These are phyloP conservation scores for Felis chaus DNA, from an alignment of 2,113 vertebrate species.

Conservation along the genomic window DNA sequence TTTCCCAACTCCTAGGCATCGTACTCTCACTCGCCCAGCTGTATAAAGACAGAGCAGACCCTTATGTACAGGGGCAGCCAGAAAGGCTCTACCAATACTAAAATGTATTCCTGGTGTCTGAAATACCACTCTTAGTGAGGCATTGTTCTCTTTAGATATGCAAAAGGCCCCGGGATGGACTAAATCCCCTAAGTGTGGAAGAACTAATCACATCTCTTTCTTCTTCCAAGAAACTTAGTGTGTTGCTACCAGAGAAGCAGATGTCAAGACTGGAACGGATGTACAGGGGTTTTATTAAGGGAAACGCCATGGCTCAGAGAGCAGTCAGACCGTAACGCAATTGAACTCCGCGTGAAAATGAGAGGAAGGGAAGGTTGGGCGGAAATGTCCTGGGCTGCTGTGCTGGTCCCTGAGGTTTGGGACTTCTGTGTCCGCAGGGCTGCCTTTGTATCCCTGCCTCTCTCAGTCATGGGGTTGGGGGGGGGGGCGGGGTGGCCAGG, in stretches of 20 bases:
- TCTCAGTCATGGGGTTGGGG: too few relatives aligned
- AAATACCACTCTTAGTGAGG: neutral
- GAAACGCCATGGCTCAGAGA: neutral
- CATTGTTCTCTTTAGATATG: neutral
- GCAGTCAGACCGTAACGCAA: neutral
- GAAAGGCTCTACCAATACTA: neutral
- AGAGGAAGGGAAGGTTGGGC: neutral
- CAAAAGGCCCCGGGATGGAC: neutral
- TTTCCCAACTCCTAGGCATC: neutral
- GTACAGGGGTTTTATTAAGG: neutral
- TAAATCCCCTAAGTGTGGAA: neutral
- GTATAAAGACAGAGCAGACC: neutral
- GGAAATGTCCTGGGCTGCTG: neutral
- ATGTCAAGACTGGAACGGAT: neutral
- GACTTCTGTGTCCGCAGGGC: neutral
- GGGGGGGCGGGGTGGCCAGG: too few relatives aligned
- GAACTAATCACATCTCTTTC: neutral
- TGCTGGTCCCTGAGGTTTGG: neutral
- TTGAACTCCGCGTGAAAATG: neutral
- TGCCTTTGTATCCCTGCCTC: neutral
- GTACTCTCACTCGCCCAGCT: rapidly evolving
- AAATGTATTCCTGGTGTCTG: neutral
- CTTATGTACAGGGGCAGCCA: neutral
- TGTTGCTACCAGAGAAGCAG: neutral
- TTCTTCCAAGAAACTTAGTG: neutral